Conservation (phyloP, 2,113 vertebrate species). For the Pongo abelii region DNA sequence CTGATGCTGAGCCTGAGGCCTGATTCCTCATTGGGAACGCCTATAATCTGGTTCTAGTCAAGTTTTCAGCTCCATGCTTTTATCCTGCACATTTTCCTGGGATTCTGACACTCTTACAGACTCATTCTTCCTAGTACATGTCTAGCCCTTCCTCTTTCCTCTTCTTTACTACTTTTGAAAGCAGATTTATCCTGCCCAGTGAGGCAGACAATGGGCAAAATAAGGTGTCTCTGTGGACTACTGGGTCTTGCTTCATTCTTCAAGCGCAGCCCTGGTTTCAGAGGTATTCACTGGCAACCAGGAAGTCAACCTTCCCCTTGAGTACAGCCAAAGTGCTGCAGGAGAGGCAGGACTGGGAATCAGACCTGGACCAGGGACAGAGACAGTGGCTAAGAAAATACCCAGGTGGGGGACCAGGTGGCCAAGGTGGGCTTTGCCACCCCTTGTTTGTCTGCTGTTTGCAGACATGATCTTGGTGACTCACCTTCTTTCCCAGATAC, state of each 20-base stretch:
- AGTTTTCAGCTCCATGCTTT: not conserved
- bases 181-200: not conserved
- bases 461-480: not conserved
- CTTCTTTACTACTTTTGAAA: not conserved
- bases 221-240: not conserved
- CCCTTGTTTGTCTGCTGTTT: not conserved
- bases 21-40: no score
- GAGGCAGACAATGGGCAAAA: not conserved
- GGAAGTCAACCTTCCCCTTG: not conserved
- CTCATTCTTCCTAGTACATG: not conserved
- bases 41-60: not conserved
- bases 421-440: not conserved
- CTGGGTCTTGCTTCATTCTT: not conserved
- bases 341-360: not conserved
- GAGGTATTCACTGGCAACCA: not conserved
- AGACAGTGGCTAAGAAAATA: not conserved
- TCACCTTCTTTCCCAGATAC: not conserved
- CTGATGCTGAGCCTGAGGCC: not conserved
- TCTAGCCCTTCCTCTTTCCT: not conserved
- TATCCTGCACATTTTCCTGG: not conserved
- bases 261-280: not conserved
- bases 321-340: not conserved
- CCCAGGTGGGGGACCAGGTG: not conserved
- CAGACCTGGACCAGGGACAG: not conserved
- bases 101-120: not conserved